Percentiles rank a stretch among this genome's conserved stretches.
These are phyloP conservation scores for Glossosoma conforme DNA, from an alignment of 1,140 invertebrate species.

Conservation along the genomic window DNA sequence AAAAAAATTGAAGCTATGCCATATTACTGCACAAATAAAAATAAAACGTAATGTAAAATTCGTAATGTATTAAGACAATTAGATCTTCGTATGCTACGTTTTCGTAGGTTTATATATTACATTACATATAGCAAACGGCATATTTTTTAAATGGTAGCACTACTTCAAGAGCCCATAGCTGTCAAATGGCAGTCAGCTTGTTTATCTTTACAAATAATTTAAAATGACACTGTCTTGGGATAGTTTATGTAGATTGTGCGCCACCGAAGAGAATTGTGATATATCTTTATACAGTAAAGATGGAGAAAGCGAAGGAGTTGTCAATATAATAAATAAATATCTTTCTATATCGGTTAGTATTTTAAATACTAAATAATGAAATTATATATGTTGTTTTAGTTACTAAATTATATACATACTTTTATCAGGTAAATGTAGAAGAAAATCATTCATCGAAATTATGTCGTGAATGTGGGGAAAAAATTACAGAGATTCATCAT, in stretches of 20 bases:
- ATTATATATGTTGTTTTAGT: constrained; percentile 1
- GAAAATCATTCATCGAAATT: constrained; percentile 16
- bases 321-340: constrained; percentile 17
- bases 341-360: constrained; percentile 16
- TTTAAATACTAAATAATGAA: background rate
- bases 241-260: constrained; percentile 21
- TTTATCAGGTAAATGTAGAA: constrained; percentile 11
- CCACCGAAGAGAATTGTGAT: constrained; percentile 7
- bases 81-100: too few species aligned
- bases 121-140: too few species aligned
- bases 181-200: too few species aligned
- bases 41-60: too few species aligned
- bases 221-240: constrained; percentile 16
- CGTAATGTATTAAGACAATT: too few species aligned
- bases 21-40: too few species aligned
- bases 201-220: too few species aligned
- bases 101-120: too few species aligned
- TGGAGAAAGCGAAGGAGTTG: constrained; percentile 13
- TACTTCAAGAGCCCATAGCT: too few species aligned
- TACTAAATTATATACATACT: background rate
- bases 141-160: too few species aligned
- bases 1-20: too few species aligned
- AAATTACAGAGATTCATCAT: constrained; percentile 15
- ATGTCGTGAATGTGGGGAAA: constrained; percentile 18
- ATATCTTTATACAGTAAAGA: constrained; percentile 11